Conservation (phyloP, 2,888 invertebrate species). For the Plutella xylostella region DNA sequence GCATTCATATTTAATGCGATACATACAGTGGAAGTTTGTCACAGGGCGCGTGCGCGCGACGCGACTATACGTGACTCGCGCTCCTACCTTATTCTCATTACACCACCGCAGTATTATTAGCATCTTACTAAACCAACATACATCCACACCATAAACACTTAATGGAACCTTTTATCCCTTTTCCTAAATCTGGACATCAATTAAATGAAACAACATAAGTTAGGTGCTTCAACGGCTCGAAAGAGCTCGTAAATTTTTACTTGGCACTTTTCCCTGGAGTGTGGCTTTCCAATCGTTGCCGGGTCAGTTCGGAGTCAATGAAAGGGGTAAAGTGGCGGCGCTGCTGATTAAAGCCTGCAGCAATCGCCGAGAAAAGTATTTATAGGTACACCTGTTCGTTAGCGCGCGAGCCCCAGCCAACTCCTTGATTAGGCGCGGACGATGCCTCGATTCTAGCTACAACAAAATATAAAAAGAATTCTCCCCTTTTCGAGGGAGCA, state of each 20-base stretch:
- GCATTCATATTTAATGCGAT: constrained; percentile 50
- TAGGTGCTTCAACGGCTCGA: no score
- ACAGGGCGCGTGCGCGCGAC: constrained; percentile 31
- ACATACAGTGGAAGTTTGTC: constrained; percentile 37
- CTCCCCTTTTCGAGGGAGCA: constrained; percentile 22
- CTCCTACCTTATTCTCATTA: no score
- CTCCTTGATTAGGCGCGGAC: constrained; percentile 69
- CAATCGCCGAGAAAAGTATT: constrained; percentile 67
- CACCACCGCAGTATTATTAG: constrained; percentile 18
- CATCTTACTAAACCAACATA: no score
- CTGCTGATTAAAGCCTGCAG: constrained; percentile 68
- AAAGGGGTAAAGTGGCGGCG: constrained; percentile 63
- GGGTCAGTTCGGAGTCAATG: constrained; percentile 64
- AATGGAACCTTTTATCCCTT: no score
- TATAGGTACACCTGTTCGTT: constrained; percentile 70
- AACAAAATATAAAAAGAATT: constrained; percentile 49
- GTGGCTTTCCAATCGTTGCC: constrained; percentile 60
- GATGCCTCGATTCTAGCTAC: constrained; percentile 49
- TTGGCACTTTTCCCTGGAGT: constrained; percentile 47
- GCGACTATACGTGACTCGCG: constrained; percentile 11
- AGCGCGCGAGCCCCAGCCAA: constrained; percentile 61
- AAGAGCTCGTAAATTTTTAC: constrained; percentile 49
- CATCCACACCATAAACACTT: no score
- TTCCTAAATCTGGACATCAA: no score
- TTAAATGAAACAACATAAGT: no score